Evolutionary conservation across 2,888 invertebrate genomes (phyloP), one percentile per base, ranked within the genome.

Genomic region (Agonopterix alstromeriana): DNA sequence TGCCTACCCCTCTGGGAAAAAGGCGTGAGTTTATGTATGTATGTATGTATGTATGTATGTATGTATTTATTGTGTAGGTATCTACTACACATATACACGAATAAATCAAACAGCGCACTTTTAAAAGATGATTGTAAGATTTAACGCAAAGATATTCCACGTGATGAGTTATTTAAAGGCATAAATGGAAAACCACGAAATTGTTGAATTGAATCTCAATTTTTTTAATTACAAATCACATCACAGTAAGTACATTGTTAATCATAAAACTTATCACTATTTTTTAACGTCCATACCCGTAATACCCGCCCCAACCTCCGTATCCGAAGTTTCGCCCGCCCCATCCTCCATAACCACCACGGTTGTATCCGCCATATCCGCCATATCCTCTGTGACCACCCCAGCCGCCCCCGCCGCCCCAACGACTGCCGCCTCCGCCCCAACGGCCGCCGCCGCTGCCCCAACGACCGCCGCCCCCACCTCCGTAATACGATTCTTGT

Each of bases 401-500:
- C 0, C 53, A 48, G 4, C 61, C 42, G 10, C 46, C 35, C 0
- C 58, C 51, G 41, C 36, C n/a, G 7, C 54, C 49, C 7, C 62
- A 50, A 1, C 55, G 52, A 27, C 54, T 43, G 8, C 59, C 57
- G 5, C 49, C 43, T 2, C 52, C 49, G 42, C 11, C 49, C 27
- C 27, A 27, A 0, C 53, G 48, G 3, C 61, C 42, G 3, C 46
- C 35, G 1, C 58, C 51, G 41, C 58, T 53, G 0, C 54, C 50
- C 7, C 62, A 51, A 0, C 55, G 52, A 35, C 54, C 45, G 9
- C 59, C 56, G 5, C 49, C 43, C 2, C 52, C 49, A 42, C 11
- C 49, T 2, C 52, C 48, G 49, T 53, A 52, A 42, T 10, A 49
- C 0, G 61, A 49, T 49, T 73, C 71, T 1, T 56, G 56, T 12